Conservation (phyloP, 2,113 vertebrate genomes). For the Porphyrio hochstetteri region DNA sequence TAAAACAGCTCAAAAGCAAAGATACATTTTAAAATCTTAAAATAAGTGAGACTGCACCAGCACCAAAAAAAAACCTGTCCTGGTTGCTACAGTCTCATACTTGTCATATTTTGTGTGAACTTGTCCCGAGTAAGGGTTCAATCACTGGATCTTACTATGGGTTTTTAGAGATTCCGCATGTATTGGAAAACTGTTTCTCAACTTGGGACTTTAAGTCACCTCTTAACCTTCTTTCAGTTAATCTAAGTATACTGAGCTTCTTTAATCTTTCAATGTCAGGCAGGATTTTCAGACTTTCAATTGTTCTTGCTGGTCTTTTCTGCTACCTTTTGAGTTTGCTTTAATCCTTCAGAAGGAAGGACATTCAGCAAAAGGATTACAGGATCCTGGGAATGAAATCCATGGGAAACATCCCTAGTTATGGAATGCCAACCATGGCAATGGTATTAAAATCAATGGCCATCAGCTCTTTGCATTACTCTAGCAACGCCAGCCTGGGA, state of each 20-base stretch:
- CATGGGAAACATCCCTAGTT: neutral
- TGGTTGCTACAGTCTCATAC: neutral
- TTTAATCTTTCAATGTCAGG: slow-evolving; percentile 37
- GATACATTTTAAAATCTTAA: neutral
- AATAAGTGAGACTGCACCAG: neutral
- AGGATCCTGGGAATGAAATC: neutral
- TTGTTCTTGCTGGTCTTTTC: slow-evolving; percentile 34
- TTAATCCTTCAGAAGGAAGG: slow-evolving; percentile 14
- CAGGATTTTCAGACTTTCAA: slow-evolving; percentile 34
- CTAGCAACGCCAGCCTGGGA: neutral
- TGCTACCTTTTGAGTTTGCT: neutral
- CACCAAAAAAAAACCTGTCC: neutral
- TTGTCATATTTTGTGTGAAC: neutral
- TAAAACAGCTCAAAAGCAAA: neutral
- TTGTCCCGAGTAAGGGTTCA: neutral
- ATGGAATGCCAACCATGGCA: neutral
- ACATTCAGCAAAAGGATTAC: slow-evolving; percentile 10
- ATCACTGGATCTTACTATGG: neutral
- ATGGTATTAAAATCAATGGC: neutral
- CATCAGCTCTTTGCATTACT: neutral
- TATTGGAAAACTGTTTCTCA: slow-evolving; percentile 1
- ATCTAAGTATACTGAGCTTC: slow-evolving; percentile 11
- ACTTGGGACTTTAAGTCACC: neutral
- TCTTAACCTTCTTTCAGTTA: slow-evolving; percentile 37
- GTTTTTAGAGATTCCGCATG: neutral